Conservation (phyloP, 2,888 invertebrate genomes). For the Lypha dubia region DNA sequence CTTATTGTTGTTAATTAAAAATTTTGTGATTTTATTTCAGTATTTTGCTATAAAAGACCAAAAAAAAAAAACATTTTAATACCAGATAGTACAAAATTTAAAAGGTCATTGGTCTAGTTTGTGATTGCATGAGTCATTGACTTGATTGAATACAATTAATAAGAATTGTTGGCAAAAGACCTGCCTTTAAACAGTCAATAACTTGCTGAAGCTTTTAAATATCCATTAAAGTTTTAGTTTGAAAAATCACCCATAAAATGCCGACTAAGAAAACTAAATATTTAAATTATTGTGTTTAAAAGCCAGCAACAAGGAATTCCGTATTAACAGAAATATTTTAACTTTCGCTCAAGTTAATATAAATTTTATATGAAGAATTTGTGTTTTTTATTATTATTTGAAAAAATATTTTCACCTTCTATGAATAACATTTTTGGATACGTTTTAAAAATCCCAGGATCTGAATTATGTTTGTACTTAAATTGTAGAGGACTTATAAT, state of each 20-base stretch:
- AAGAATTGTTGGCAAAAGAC: not conserved
- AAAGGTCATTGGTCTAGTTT: conserved; percentile 13
- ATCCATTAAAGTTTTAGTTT: not conserved
- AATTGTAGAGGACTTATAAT: too few relatives aligned
- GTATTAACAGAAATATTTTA: too few relatives aligned
- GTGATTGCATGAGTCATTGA: conserved; percentile 27
- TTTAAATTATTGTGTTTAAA: not conserved
- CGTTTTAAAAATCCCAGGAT: too few relatives aligned
- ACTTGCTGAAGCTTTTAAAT: not conserved
- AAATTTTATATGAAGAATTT: too few relatives aligned
- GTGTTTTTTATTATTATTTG: too few relatives aligned
- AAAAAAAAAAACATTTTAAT: not conserved
- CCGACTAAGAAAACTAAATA: not conserved
- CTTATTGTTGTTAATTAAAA: conserved; percentile 16
- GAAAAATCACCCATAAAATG: too few relatives aligned
- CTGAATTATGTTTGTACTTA: too few relatives aligned
- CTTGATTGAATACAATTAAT: not conserved
- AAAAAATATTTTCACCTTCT: too few relatives aligned
- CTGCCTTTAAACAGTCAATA: not conserved
- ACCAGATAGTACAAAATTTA: not conserved
- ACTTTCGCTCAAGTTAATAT: too few relatives aligned
- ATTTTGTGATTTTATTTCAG: not conserved
- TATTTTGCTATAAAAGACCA: too few relatives aligned
- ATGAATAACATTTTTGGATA: too few relatives aligned
- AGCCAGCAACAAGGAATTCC: too few relatives aligned